Conservation (phyloP, 2,888 invertebrate species). For the Phorcus lineatus region DNA sequence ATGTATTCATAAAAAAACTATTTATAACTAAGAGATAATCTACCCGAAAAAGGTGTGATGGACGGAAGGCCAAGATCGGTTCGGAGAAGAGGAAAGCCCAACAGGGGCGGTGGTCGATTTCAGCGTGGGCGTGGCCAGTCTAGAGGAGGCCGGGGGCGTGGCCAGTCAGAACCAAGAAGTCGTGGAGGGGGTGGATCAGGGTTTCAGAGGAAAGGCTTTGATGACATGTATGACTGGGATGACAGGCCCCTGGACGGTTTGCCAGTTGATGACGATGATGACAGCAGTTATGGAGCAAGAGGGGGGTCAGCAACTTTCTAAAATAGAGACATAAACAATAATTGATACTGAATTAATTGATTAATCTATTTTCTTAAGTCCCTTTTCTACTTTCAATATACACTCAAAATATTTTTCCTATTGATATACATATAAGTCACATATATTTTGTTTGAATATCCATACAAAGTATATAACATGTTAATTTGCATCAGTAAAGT, state of each 20-base stretch:
- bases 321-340: too few species aligned
- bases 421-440: too few species aligned
- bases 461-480: too few species aligned
- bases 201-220: not conserved
- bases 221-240: slow-evolving; percentile 25
- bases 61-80: not conserved
- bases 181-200: slow-evolving; percentile 29
- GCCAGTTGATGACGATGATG: slow-evolving; percentile 49
- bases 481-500: too few species aligned
- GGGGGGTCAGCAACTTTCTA: too few species aligned
- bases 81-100: slow-evolving; percentile 57
- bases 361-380: too few species aligned
- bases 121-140: slow-evolving; percentile 47
- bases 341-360: too few species aligned
- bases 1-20: too few species aligned
- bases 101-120: slow-evolving; percentile 62
- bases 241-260: slow-evolving; percentile 44
- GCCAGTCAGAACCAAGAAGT: slow-evolving; percentile 23
- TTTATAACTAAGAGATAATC: too few species aligned
- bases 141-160: slow-evolving; percentile 40
- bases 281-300: slow-evolving; percentile 5
- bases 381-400: too few species aligned
- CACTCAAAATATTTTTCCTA: too few species aligned
- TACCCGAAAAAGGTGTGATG: not conserved
- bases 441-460: too few species aligned